Base-by-base conservation (phyloP, 2,797 vertebrate species). In the Brachymystax lenok region DNA sequence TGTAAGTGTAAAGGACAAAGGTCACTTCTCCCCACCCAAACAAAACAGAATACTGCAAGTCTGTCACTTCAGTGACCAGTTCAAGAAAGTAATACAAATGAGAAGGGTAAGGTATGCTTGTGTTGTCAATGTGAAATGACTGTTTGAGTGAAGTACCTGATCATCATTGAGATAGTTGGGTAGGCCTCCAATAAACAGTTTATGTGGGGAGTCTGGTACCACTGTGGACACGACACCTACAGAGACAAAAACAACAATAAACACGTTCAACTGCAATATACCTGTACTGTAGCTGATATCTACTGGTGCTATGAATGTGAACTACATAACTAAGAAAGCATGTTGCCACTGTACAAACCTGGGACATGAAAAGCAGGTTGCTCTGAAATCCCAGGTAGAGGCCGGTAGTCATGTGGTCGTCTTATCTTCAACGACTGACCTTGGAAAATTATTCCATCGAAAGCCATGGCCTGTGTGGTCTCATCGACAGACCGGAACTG, bases 391-490 rank as follows among this genome's bases (percentile, higher is more conserved):
- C 94, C 94, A 0, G 94, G 94, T 30, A 95, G 73, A 13, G 93
- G 93, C 66, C 93, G 89, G 59, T 94, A 94, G 82, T 94, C 94
- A 46, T 95, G 94, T 51, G 94, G 94, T 70, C 94, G 79, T 63
- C 94, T 82, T 54, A 95, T 94, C 89, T 95, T 95, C 88, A 95
- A 88, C 0, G 93, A 94, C 83, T 94, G 94, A 56, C 92, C 93
- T 85, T 94, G 94, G 88, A 95, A 95, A 69, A 94, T 92, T 70
- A 95, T 94, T 35, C 94, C 94, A 14, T 94, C 94, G 56, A 94
- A 95, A 24, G 93, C 94, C 93, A 94, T 94, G 68, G 94, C 94
- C 86, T 95, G 94, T 1, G 94, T 95, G 17, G 94, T 95, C 86
- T 94, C 94, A 13, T 95, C 93, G 0, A 94, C 93, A 1, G 94